A percentile compares a stretch with the other conserved stretches of the same genome.
phyloP scores from a whole-genome alignment of 2,888 invertebrate species.

The Synergus japonicus region DNA sequence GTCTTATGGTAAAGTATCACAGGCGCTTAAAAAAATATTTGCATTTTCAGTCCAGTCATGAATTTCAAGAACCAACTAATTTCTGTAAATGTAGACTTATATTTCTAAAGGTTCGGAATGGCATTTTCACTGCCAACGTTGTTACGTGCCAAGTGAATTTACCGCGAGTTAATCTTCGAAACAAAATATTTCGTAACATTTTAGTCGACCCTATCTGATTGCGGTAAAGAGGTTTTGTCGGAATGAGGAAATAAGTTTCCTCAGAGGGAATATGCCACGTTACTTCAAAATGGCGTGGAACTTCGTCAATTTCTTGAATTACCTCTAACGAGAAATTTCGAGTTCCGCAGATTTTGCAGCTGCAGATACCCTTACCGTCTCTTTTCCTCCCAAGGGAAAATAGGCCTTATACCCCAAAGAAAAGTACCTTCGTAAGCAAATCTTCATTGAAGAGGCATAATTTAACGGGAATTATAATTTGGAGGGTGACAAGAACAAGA shows the following conservation, averaged over 20 bases:
- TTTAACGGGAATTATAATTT: neutral
- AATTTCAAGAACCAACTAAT: neutral
- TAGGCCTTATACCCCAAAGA: neutral
- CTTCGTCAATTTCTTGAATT: constrained; percentile 61
- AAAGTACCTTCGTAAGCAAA: neutral
- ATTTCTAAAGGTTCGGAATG: neutral
- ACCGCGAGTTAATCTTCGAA: neutral
- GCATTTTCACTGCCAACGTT: constrained; percentile 13
- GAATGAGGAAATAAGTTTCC: constrained; percentile 14
- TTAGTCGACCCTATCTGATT: constrained; percentile 18
- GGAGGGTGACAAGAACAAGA: neutral
- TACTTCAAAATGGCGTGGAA: constrained; percentile 51
- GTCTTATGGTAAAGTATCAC: too few species aligned
- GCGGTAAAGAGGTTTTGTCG: neutral
- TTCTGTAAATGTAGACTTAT: neutral
- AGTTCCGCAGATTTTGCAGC: constrained; percentile 40
- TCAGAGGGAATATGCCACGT: neutral
- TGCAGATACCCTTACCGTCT: neutral
- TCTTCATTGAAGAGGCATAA: neutral
- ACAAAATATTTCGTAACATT: constrained; percentile 9
- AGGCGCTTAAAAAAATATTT: neutral
- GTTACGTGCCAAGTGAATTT: neutral
- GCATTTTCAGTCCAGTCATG: neutral
- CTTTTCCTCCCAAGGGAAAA: neutral
- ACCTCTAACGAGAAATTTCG: constrained; percentile 54